These are phyloP conservation scores for Otus scops DNA, from an alignment of 2,797 vertebrate species.

Conservation along the genomic window DNA sequence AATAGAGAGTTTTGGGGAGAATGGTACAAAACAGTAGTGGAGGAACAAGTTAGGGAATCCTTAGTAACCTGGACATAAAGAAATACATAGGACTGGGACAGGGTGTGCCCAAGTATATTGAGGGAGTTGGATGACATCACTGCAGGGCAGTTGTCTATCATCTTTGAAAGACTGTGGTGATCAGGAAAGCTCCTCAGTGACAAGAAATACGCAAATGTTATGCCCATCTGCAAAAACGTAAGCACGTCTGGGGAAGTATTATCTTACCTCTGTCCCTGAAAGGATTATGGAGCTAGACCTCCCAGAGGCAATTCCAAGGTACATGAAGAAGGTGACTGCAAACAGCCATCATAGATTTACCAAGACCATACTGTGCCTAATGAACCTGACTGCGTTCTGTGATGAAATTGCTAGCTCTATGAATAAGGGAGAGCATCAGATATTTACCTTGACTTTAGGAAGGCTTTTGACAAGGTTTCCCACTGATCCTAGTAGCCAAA, in stretches of 20 bases:
- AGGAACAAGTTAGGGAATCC: not conserved
- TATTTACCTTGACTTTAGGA: not conserved
- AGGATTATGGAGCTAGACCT: not conserved
- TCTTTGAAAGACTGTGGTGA: not conserved
- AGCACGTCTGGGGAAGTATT: not conserved
- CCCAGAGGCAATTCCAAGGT: not conserved
- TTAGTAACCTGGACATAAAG: not conserved
- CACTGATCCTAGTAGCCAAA: not conserved
- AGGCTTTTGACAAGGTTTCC: not conserved
- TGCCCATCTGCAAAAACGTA: not conserved
- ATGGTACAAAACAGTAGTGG: not conserved
- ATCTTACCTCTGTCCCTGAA: not conserved
- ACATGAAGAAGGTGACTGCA: not conserved
- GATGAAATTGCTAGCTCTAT: not conserved
- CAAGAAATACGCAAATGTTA: not conserved
- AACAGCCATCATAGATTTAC: not conserved
- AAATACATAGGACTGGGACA: not conserved
- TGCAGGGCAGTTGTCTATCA: not conserved
- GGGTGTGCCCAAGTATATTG: not conserved
- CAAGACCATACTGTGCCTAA: not conserved
- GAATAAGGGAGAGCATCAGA: not conserved
- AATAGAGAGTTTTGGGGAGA: not conserved
- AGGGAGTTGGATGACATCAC: not conserved
- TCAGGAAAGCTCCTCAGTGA: not conserved
- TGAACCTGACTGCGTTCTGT: not conserved